A percentile compares a stretch with the other conserved stretches of the same genome.
Conservation (phyloP, 2,113 vertebrate species). For the Sterrhoptilus dennistouni region DNA sequence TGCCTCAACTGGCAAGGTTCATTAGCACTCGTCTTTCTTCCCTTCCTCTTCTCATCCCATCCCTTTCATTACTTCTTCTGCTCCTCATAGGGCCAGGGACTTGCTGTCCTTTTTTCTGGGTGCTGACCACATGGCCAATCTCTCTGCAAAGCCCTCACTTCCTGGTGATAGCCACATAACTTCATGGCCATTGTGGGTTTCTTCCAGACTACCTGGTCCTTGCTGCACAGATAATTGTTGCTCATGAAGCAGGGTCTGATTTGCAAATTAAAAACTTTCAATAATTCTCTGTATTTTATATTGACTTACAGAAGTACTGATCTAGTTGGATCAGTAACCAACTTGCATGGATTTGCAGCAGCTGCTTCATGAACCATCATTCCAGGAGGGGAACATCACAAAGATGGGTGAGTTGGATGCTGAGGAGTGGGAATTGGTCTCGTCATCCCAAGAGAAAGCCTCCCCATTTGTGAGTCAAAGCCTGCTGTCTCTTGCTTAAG, state of each 20-base stretch:
- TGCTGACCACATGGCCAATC: background rate
- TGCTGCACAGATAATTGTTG: background rate
- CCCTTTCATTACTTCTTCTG: background rate
- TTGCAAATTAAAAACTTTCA: background rate
- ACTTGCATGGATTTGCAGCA: background rate
- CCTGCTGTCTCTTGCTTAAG: slow-evolving; percentile 24
- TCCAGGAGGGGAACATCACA: slow-evolving; percentile 14
- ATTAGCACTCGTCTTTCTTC: background rate
- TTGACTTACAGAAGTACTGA: background rate
- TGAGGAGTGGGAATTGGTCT: slow-evolving; percentile 13
- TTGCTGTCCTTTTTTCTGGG: background rate
- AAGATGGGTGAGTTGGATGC: slow-evolving; percentile 7
- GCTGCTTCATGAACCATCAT: background rate
- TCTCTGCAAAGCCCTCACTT: background rate
- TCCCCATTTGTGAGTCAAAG: slow-evolving; percentile 52
- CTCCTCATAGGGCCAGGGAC: background rate
- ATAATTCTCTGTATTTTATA: background rate
- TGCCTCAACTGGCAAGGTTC: background rate
- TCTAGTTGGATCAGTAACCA: background rate
- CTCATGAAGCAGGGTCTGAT: background rate
- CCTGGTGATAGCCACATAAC: background rate
- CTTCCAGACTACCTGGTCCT: background rate
- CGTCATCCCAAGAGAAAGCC: slow-evolving; percentile 45
- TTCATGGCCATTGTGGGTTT: background rate
- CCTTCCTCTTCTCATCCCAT: fast-evolving